Evolutionary conservation across 2,888 invertebrate genomes (phyloP).

Genomic region (Dasypogon diadema): DNA sequence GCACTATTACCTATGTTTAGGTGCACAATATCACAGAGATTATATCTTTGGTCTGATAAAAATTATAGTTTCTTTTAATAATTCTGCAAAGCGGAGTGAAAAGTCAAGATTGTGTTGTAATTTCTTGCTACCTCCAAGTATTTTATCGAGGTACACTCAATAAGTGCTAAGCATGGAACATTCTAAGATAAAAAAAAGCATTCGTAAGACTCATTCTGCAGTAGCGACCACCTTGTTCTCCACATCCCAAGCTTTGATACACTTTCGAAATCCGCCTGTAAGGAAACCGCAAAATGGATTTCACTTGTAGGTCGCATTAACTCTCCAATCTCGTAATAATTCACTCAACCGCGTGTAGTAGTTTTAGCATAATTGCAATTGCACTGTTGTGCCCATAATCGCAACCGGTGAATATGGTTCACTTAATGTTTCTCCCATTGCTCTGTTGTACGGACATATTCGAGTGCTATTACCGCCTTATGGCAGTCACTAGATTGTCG

Average conservation of each 20-base stretch:
- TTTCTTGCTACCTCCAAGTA: too few species aligned
- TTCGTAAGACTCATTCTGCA: constrained; percentile 1
- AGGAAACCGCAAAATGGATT: constrained; percentile 49
- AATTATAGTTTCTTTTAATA: too few species aligned
- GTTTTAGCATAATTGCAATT: constrained; percentile 44
- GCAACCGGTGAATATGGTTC: constrained; percentile 41
- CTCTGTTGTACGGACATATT: neutral
- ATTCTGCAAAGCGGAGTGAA: too few species aligned
- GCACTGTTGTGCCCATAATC: constrained; percentile 41
- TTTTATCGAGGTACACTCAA: neutral
- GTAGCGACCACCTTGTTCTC: neutral
- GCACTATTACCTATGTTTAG: too few species aligned
- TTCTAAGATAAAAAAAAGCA: neutral
- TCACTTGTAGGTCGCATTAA: constrained; percentile 48
- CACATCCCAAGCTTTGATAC: constrained; percentile 10
- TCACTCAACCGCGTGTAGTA: constrained; percentile 46
- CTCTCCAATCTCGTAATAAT: constrained; percentile 48
- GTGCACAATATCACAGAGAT: too few species aligned
- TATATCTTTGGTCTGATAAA: too few species aligned
- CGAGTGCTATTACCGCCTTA: constrained; percentile 21
- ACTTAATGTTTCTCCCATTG: constrained; percentile 44
- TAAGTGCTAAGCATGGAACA: neutral
- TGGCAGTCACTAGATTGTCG: neutral
- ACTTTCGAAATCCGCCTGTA: constrained; percentile 44
- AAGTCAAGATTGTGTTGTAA: too few species aligned